Base-by-base conservation (phyloP, 2,113 vertebrate species). In the Eulacestoma nigropectus region DNA sequence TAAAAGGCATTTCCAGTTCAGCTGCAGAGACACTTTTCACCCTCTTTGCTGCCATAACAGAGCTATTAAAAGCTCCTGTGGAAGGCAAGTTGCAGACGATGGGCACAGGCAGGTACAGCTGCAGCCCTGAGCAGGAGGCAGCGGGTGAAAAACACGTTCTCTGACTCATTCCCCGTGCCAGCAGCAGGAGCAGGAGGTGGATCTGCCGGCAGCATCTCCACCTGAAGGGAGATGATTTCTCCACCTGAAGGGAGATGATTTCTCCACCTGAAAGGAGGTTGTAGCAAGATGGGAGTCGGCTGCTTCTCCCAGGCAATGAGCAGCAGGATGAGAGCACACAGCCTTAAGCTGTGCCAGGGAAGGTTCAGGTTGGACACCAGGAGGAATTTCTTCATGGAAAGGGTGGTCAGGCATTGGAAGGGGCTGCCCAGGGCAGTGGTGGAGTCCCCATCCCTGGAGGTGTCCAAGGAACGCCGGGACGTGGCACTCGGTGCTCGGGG, bases 401-500 rank as follows among this genome's bases (percentile, higher is more conserved):
- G 13, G 37, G 11, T 1, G 35, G 0, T 29, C 30, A 59, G 65
- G 30, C 9, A 6, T 41, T 41, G 55, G 30, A 1, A 82, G 49
- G 49, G 49, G 19, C 30, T 70, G 44, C 44, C 65, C 15, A 10
- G 55, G 20, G 37, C 4, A 9, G 30, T 21, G 44, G 16, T 70
- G 46, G 46, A 60, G 13, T 52, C 0, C 20, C 46, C 67, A 60
- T 21, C 32, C 32, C 67, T 83, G 56, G 16, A 32, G 42, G 32
- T 35, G 32, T 3, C 2, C 55, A 35, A 1, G 4, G 56, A 83
- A 7, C 0, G 1, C 12, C 20, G 11, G 39, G 33, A 35, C 0
- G 6, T 83, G 47, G 2, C 56, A 32, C 47, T 62, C 4, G 10
- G 47, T 0, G 39, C 80, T 32, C 47, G 32, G 67, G 56, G 80